Conservation (phyloP, 92 coral and sea anemone genomes). For the Palythoa heliodiscus region DNA sequence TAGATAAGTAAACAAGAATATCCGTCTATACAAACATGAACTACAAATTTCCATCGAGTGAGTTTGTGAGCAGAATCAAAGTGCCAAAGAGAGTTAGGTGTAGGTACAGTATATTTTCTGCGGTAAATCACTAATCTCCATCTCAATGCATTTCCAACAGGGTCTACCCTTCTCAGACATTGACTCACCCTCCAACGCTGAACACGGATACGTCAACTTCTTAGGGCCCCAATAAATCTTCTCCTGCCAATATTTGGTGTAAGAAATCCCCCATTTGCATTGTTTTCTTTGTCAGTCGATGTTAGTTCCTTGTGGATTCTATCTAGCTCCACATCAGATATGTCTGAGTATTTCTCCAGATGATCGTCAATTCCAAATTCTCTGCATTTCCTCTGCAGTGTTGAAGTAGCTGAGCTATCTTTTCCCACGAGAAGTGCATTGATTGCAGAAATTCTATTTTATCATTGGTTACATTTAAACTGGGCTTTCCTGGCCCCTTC, state of each 20-base stretch:
- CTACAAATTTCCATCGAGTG: constrained; percentile 62
- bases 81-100: constrained; percentile 71
- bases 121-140: constrained; percentile 61
- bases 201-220: constrained; percentile 55
- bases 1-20: constrained; percentile 58
- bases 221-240: constrained; percentile 63
- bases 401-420: constrained; percentile 62
- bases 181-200: constrained; percentile 71
- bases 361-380: constrained; percentile 49
- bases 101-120: constrained; percentile 69
- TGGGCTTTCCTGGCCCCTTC: constrained; percentile 54
- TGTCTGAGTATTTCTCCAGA: constrained; percentile 52
- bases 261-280: constrained; percentile 55
- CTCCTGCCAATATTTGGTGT: constrained; percentile 71
- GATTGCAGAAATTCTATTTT: constrained; percentile 61
- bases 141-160: constrained; percentile 64
- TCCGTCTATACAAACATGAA: constrained; percentile 72
- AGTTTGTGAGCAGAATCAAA: constrained; percentile 70
- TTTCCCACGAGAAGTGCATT: constrained; percentile 62
- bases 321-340: constrained; percentile 59
- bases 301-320: constrained; percentile 53
- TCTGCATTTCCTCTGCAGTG: constrained; percentile 45
- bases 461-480: constrained; percentile 46
- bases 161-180: constrained; percentile 53
- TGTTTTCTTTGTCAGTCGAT: constrained; percentile 39